Evolutionary conservation across 92 coral and sea anemone genomes (phyloP).

Genomic region (Heliopora coerulea): DNA sequence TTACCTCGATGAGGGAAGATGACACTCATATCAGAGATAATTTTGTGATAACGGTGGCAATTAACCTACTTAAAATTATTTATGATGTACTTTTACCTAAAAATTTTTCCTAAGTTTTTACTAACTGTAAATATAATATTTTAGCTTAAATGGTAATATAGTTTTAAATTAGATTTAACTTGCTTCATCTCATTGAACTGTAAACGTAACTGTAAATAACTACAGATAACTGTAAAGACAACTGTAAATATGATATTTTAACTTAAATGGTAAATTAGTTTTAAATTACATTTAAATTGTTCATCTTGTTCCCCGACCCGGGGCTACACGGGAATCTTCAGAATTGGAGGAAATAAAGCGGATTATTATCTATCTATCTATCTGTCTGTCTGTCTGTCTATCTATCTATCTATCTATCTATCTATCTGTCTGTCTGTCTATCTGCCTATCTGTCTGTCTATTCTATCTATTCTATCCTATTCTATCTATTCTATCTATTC

Average conservation of each 20-base stretch:
- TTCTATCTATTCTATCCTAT: too few species aligned
- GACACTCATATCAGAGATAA: not conserved
- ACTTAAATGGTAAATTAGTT: not conserved
- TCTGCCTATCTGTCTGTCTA: too few species aligned
- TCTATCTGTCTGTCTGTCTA: too few species aligned
- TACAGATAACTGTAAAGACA: not conserved
- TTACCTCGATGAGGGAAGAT: not conserved
- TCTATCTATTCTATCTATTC: too few species aligned
- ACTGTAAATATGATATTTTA: not conserved
- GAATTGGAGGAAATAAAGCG: not conserved
- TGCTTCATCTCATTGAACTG: not conserved
- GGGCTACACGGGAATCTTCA: constrained; percentile 8
- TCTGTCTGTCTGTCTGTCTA: not conserved
- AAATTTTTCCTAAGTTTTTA: not conserved
- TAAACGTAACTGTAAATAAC: not conserved
- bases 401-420: too few species aligned
- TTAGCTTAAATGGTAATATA: not conserved
- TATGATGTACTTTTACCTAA: not conserved
- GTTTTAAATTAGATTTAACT: too few species aligned
- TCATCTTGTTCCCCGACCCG: not conserved
- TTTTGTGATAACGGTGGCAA: not conserved
- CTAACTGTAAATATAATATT: not conserved
- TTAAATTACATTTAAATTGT: not conserved
- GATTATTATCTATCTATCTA: not conserved
- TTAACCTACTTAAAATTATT: not conserved